phyloP scores from a whole-genome alignment of 2,888 invertebrate genomes.

The Unio delphinus region DNA sequence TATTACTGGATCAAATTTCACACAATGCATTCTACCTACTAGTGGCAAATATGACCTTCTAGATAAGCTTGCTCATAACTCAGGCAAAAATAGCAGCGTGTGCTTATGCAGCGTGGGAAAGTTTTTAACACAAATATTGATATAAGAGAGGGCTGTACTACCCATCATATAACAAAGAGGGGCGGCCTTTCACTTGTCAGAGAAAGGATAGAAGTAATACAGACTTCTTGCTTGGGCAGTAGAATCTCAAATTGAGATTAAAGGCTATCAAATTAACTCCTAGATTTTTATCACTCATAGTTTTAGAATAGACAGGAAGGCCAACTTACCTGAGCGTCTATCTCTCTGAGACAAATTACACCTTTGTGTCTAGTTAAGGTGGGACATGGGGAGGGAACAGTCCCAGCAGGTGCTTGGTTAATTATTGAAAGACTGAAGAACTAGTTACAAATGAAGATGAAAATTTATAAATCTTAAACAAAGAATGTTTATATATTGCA shows the following conservation, averaged over 20 bases:
- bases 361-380: too few species aligned
- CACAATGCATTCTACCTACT: slow-evolving; percentile 6
- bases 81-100: slow-evolving; percentile 37
- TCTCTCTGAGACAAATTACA: too few species aligned
- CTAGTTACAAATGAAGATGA: too few species aligned
- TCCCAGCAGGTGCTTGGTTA: too few species aligned
- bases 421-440: too few species aligned
- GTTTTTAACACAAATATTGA: slow-evolving; percentile 40
- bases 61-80: slow-evolving; percentile 38
- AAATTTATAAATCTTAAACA: too few species aligned
- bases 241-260: slow-evolving; percentile 1
- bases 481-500: too few species aligned
- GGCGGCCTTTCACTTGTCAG: neutral
- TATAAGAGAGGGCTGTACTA: slow-evolving; percentile 23
- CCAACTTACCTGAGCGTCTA: too few species aligned
- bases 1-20: slow-evolving; percentile 7
- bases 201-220: slow-evolving; percentile 20
- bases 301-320: slow-evolving; percentile 4
- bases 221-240: too few species aligned
- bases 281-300: slow-evolving; percentile 10
- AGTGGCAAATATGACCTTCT: slow-evolving; percentile 25
- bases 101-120: slow-evolving; percentile 36
- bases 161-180: slow-evolving; percentile 13
- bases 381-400: too few species aligned
- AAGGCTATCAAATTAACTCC: slow-evolving; percentile 18